These are phyloP conservation scores for Coregonus suidteri DNA, from an alignment of 2,797 vertebrate genomes.

Conservation along the genomic window DNA sequence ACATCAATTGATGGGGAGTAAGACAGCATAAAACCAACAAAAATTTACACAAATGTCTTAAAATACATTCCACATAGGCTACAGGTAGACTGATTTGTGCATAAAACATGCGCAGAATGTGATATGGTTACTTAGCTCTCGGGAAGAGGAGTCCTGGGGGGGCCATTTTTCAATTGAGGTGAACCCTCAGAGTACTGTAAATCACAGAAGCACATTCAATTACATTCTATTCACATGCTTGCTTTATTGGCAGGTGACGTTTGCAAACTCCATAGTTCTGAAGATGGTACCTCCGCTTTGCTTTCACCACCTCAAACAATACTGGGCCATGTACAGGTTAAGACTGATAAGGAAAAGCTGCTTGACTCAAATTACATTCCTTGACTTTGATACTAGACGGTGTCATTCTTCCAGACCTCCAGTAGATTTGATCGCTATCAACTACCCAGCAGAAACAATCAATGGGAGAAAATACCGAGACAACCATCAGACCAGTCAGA, in stretches of 20 bases:
- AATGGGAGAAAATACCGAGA: constrained; percentile 40
- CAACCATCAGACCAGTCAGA: constrained; percentile 36
- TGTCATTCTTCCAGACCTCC: constrained; percentile 18
- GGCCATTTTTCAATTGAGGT: too few species aligned
- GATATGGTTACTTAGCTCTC: too few species aligned
- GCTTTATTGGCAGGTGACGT: not conserved
- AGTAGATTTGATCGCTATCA: constrained; percentile 20
- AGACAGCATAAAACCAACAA: too few species aligned
- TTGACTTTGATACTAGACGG: not conserved
- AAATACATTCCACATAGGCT: too few species aligned
- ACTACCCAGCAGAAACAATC: constrained; percentile 37
- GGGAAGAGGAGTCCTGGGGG: too few species aligned
- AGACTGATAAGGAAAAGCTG: not conserved
- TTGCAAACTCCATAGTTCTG: not conserved
- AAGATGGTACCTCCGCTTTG: constrained; percentile 8
- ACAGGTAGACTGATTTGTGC: too few species aligned
- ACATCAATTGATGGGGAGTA: too few species aligned
- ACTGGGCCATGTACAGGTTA: constrained; percentile 14
- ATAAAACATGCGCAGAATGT: too few species aligned
- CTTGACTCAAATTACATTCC: not conserved
- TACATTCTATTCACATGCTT: not conserved
- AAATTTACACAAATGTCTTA: too few species aligned
- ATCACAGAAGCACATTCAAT: too few species aligned
- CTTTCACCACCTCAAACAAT: not conserved
- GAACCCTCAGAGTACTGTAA: too few species aligned